phyloP scores from a whole-genome alignment of 2,888 invertebrate genomes.

The Drepanosiphum platanoidis region DNA sequence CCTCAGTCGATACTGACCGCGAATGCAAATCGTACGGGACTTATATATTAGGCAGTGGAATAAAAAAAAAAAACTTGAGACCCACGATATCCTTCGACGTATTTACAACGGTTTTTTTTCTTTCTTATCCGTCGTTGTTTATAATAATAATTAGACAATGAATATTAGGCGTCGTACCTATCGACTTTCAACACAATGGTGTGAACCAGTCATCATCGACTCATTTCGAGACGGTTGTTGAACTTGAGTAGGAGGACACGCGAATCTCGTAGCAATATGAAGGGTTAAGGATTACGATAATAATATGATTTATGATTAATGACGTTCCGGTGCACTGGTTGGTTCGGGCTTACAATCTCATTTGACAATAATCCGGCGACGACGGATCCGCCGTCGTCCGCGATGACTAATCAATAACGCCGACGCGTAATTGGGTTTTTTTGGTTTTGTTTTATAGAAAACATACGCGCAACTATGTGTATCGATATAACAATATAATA shows the following conservation, averaged over 20 bases:
- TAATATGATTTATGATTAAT: conserved; percentile 52
- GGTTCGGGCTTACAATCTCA: conserved; percentile 20
- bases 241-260: conserved; percentile 60
- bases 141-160: conserved; percentile 60
- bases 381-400: not conserved
- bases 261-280: conserved; percentile 45
- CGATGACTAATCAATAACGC: conserved; percentile 40
- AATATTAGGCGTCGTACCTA: conserved; percentile 44
- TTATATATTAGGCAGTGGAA: conserved; percentile 38
- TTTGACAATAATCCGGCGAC: conserved; percentile 15
- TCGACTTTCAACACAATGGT: conserved; percentile 54
- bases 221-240: conserved; percentile 60
- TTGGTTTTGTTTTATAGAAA: not conserved
- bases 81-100: not conserved
- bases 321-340: conserved; percentile 14
- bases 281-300: conserved; percentile 29
- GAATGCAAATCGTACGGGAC: conserved; percentile 2
- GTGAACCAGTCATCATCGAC: conserved; percentile 54
- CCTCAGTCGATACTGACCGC: conserved; percentile 30
- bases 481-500: too few relatives aligned
- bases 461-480: too few relatives aligned
- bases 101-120: conserved; percentile 49
- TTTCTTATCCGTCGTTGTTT: conserved; percentile 33
- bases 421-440: conserved; percentile 1
- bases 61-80: too few relatives aligned